Conservation (phyloP, 2,113 vertebrate species). For the Aegithalos caudatus region DNA sequence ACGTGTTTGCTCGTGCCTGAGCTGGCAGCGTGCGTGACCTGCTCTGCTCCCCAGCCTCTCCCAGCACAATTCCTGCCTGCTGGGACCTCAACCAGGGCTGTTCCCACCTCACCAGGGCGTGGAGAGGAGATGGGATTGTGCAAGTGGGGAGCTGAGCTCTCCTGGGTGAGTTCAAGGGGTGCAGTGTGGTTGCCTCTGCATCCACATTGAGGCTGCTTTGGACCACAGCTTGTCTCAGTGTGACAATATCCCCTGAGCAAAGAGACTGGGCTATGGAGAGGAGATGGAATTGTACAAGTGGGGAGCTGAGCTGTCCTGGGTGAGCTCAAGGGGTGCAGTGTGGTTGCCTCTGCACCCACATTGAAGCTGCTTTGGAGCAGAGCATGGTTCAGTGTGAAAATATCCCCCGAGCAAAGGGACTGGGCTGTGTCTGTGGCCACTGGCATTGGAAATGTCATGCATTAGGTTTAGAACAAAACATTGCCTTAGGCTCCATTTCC, state of each 20-base stretch:
- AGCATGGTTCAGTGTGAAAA: rapidly evolving
- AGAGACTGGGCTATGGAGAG: background rate
- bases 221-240: rapidly evolving
- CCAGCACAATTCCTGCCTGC: background rate
- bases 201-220: background rate
- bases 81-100: background rate
- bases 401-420: background rate
- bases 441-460: background rate
- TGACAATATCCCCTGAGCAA: background rate
- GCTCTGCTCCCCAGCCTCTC: background rate
- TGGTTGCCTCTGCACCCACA: background rate
- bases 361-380: background rate
- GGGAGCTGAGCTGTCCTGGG: rapidly evolving
- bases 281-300: background rate
- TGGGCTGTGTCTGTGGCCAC: background rate
- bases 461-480: background rate
- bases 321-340: rapidly evolving
- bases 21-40: background rate
- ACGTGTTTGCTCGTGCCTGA: background rate
- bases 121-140: background rate
- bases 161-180: rapidly evolving
- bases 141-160: rapidly evolving
- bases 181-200: background rate
- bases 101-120: rapidly evolving
- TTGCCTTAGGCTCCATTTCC: background rate